Base-by-base conservation (phyloP, 2,888 invertebrate genomes). In the Drosophila formosana region DNA sequence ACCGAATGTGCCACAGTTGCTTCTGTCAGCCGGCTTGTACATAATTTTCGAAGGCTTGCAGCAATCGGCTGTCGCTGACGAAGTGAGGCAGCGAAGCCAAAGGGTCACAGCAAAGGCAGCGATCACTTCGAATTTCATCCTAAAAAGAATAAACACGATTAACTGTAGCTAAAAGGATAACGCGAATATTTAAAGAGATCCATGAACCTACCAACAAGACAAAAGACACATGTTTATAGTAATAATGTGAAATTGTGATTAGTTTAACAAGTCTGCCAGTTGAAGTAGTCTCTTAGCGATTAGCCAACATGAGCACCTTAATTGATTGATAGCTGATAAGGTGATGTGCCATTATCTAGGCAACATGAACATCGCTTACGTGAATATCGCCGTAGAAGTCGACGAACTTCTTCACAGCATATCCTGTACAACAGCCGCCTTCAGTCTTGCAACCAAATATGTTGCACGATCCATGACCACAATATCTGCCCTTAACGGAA, bases 31-130 rank as follows among this genome's bases (percentile, higher is more conserved):
- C 53, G 82, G 25, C 32, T 79, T 63, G 28, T 26, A 82, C 0
- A 53, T 18, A 30, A 83, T 76, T 32, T 72, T 63, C 6, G 53
- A 30, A 1, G 82, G 61, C n/a, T 53, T 71, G 49, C 82, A 78
- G 70, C 78, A 78, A 45, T 57, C 75, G 11, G 69, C 82, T 1
- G 26, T 43, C 18, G 63, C 13, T 13, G 18, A 28, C 0, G 76
- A 23, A 0, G 46, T 37, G 3, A 60, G 18, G 23, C 55, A 56
- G 3, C 57, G 9, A 0, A 80, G 62, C 64, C 80, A 56, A 57
- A 57, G 6, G 13, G 39, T 34, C 13, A 43, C 7, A 4, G 13
- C 23, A 0, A 58, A 7, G 1, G 26, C 6, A 3, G 30, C 37
- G 11, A 67, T 26, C 47, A 46, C 13, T 11, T 8, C 1, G 3